Base-by-base conservation (phyloP, 64 coral and sea anemone genomes). In the Porites lutea region DNA sequence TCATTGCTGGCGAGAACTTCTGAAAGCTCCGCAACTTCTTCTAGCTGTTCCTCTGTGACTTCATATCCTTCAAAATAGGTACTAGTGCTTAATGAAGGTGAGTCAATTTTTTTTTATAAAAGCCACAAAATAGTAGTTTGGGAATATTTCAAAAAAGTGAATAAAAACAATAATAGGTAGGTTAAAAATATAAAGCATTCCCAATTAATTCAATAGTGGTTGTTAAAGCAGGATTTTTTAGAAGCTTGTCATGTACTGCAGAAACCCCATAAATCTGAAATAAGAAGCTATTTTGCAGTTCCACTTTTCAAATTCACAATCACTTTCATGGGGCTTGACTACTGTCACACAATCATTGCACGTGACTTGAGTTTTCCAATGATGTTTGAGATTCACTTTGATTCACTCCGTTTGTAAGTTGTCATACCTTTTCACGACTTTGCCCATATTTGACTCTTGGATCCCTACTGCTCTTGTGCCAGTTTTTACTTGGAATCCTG, bases 11-110 rank as follows among this genome's bases (percentile, higher is more conserved):
- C 68, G 15, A 87, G 47, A 50, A 72, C 84, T 21, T 71, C 87
- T 77, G 73, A 89, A 58, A 54, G 23, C 72, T 74, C 86, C 11
- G 84, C 84, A 22, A 52, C 84, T 71, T 87, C 84, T 49, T 72
- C 14, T 8, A 87, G 62, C 69, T 72, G 84, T 16, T 71, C 37
- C 23, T 50, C 84, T 72, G 84, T 48, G n/a, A 87, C 49, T 52
- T 49, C 44, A 16, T 70, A 72, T 20, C 84, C 84, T 72, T 63
- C 48, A 71, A 68, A 58, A 43, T 77, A 48, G 49, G 43, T 77
- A 77, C 37, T 77, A 46, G 49, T 77, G 74, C 46, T 77, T 49
- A 77, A 43, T 62, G 61, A 58, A 61, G 11, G 61, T 58, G 44
- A 62, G 44, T 83, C 22, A 83, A 44, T 9, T 83, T 46, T 77